Conservation (phyloP, 2,113 vertebrate genomes). For the Myodes glareolus region DNA sequence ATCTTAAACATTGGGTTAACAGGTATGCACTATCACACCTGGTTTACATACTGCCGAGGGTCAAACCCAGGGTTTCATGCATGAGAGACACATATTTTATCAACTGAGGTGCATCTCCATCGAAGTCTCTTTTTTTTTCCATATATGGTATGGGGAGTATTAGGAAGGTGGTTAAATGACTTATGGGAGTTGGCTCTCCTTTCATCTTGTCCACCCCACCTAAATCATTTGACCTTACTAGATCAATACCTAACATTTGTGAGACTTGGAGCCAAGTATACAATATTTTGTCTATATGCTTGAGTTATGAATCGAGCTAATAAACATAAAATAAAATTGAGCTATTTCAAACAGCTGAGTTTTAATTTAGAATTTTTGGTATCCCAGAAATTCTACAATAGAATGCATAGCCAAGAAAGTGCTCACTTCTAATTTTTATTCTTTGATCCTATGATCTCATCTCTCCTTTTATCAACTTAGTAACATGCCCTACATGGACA, state of each 20-base stretch:
- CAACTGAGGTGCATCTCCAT: neutral
- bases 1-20: neutral
- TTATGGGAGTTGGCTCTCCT: neutral
- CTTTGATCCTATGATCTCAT: neutral
- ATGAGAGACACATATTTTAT: neutral
- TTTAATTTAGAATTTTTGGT: no score
- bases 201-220: neutral
- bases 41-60: neutral
- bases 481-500: neutral
- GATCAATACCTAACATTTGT: neutral
- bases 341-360: neutral
- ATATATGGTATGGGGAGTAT: neutral
- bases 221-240: conserved; percentile 2
- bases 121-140: neutral
- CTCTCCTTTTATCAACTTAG: neutral
- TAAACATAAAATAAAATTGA: neutral
- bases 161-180: neutral
- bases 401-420: neutral
- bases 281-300: conserved; percentile 14
- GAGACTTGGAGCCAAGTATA: neutral
- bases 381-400: neutral
- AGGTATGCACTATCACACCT: neutral
- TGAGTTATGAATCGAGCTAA: conserved; percentile 19
- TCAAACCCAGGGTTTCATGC: neutral
- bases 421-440: neutral